phyloP scores from a whole-genome alignment of 2,113 vertebrate genomes.

The Psophia crepitans region DNA sequence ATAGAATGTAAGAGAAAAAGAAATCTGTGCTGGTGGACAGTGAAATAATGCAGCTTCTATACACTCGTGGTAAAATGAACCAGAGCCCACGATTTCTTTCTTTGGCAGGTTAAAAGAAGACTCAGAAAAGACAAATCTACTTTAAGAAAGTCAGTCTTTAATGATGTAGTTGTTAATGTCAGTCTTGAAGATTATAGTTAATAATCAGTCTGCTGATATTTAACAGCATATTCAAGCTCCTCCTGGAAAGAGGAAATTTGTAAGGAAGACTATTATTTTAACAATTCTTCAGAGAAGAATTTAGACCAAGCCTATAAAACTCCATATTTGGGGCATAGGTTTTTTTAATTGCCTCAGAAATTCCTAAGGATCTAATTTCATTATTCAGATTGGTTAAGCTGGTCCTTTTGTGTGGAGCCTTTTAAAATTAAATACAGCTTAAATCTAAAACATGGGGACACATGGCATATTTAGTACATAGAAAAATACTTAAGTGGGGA shows the following conservation, averaged over 20 bases:
- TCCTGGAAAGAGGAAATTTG: neutral
- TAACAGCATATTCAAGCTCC: neutral
- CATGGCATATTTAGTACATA: neutral
- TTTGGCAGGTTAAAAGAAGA: neutral
- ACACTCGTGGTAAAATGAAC: slow-evolving; percentile 17
- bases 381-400: neutral
- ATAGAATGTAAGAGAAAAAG: slow-evolving; percentile 46
- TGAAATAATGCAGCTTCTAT: slow-evolving; percentile 54
- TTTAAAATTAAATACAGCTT: neutral
- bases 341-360: neutral
- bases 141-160: neutral
- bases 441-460: neutral
- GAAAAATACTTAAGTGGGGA: neutral
- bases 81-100: neutral
- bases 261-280: neutral
- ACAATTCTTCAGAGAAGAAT: neutral
- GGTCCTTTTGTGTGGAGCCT: neutral
- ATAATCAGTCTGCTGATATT: slow-evolving; percentile 2
- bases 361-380: neutral
- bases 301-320: neutral
- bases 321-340: neutral
- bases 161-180: neutral
- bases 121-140: neutral
- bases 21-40: slow-evolving; percentile 48
- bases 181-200: neutral